Conservation (phyloP, 2,113 vertebrate species). For the Aegotheles bennettii region DNA sequence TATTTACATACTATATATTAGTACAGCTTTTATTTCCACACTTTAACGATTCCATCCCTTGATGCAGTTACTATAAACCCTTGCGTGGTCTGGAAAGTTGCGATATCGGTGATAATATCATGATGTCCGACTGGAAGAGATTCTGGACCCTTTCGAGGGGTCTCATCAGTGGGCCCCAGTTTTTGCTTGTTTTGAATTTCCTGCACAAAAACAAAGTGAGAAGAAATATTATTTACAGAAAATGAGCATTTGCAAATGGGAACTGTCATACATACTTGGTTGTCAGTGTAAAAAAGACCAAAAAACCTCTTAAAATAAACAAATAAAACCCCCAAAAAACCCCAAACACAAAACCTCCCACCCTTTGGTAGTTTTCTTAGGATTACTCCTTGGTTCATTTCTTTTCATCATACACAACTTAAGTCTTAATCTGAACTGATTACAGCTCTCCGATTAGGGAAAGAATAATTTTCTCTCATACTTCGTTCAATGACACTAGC, state of each 20-base stretch:
- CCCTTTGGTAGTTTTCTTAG: not conserved
- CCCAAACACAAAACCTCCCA: not conserved
- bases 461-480: not conserved
- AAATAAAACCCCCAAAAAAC: not conserved
- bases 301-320: not conserved
- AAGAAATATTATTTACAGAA: not conserved
- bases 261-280: not conserved
- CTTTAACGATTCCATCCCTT: constrained; percentile 95
- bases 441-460: not conserved
- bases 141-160: constrained; percentile 88
- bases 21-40: constrained; percentile 85
- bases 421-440: not conserved
- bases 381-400: not conserved
- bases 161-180: constrained; percentile 85
- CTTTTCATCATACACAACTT: not conserved
- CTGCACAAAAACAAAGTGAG: constrained; percentile 60
- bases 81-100: constrained; percentile 96
- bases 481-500: not conserved
- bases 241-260: not conserved
- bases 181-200: constrained; percentile 98
- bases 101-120: constrained; percentile 95
- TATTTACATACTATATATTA: constrained; percentile 59
- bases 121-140: constrained; percentile 93
- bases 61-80: constrained; percentile 97
- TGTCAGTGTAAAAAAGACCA: not conserved